These are phyloP conservation scores for Bothrops jararaca DNA, from an alignment of 2,113 vertebrate species.

Conservation along the genomic window DNA sequence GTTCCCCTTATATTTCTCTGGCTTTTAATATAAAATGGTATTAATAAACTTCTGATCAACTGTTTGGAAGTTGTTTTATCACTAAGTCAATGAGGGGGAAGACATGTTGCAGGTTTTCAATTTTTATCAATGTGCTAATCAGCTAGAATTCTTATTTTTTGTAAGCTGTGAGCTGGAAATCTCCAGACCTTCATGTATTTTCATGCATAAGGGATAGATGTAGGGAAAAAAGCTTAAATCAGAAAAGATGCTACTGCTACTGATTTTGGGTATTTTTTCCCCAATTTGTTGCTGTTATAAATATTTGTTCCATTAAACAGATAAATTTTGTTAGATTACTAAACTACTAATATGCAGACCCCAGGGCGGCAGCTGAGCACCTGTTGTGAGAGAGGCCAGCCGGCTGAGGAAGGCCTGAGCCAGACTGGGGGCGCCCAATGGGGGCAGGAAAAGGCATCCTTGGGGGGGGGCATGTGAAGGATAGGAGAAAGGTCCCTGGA, in stretches of 20 bases:
- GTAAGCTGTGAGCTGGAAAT: neutral
- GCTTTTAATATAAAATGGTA: neutral
- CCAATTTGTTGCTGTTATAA: neutral
- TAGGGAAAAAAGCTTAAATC: neutral
- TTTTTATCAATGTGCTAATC: neutral
- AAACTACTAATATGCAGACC: neutral
- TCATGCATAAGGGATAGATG: neutral
- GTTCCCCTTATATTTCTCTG: neutral
- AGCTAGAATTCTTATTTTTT: neutral
- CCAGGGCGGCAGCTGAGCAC: constrained; percentile 67
- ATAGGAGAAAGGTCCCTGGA: too few relatives aligned
- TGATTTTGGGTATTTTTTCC: neutral
- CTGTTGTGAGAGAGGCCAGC: constrained; percentile 19
- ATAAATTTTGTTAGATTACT: neutral
- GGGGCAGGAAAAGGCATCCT: neutral
- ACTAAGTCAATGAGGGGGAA: neutral
- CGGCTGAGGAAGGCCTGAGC: neutral
- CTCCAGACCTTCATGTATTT: neutral
- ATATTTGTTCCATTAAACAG: neutral
- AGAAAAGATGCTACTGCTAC: neutral
- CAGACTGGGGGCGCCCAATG: too few relatives aligned
- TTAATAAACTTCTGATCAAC: neutral
- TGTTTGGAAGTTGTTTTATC: neutral
- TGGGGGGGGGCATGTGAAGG: too few relatives aligned
- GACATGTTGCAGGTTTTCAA: neutral